Percentiles rank a stretch among this genome's conserved stretches.
Conservation (phyloP, 1,140 invertebrate genomes). For the Latrodectus geometricus region DNA sequence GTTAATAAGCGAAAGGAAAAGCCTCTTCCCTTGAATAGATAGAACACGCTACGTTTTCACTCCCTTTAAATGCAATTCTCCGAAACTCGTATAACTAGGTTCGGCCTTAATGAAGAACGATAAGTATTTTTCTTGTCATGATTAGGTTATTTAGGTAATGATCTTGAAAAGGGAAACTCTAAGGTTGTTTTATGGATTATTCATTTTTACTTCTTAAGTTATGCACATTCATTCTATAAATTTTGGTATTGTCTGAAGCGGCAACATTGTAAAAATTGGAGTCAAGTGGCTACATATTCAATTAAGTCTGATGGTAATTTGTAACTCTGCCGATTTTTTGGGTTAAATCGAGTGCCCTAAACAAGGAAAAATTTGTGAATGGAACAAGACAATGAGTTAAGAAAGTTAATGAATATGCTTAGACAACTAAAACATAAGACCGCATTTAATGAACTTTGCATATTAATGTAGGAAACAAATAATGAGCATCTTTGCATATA, state of each 20-base stretch:
- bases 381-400: too few relatives aligned
- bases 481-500: too few relatives aligned
- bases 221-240: slow-evolving; percentile 18
- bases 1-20: slow-evolving; percentile 49
- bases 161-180: slow-evolving; percentile 3
- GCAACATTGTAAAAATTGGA: not conserved
- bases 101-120: slow-evolving; percentile 32
- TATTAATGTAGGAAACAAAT: too few relatives aligned
- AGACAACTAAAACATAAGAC: too few relatives aligned
- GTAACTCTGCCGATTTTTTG: too few relatives aligned
- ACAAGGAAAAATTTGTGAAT: too few relatives aligned
- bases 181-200: slow-evolving; percentile 24
- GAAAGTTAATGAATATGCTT: too few relatives aligned
- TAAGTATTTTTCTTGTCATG: slow-evolving; percentile 40
- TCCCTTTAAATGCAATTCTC: slow-evolving; percentile 15
- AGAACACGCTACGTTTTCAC: not conserved
- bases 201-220: slow-evolving; percentile 1
- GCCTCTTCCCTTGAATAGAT: slow-evolving; percentile 12
- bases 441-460: too few relatives aligned
- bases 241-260: not conserved
- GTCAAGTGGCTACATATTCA: not conserved
- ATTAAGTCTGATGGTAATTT: not conserved
- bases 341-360: too few relatives aligned
- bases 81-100: slow-evolving; percentile 15
- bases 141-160: slow-evolving; percentile 38